A percentile compares a stretch with the other conserved stretches of the same genome.
phyloP scores from a whole-genome alignment of 2,888 invertebrate species.

The Siphlonurus alternatus region DNA sequence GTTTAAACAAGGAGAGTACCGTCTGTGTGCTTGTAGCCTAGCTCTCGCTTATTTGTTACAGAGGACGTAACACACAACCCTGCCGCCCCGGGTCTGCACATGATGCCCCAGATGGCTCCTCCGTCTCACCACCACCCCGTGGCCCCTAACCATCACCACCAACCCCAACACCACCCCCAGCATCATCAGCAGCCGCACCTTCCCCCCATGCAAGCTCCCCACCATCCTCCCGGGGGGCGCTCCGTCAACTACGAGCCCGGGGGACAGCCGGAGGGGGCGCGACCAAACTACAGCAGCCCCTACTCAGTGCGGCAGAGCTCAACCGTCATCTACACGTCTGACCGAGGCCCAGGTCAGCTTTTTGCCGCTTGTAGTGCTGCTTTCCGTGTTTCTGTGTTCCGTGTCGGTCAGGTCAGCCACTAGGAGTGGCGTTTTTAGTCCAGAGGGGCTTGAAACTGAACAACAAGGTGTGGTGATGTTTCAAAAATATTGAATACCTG shows the following conservation, averaged over 20 bases:
- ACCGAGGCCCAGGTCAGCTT: slow-evolving; percentile 43
- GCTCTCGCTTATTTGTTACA: background rate
- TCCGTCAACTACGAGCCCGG: slow-evolving; percentile 69
- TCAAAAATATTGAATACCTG: too few relatives aligned
- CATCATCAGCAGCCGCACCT: slow-evolving; percentile 16
- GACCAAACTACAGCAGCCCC: slow-evolving; percentile 24
- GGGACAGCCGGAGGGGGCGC: slow-evolving; percentile 6
- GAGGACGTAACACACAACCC: background rate
- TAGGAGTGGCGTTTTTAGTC: too few relatives aligned
- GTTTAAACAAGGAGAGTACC: too few relatives aligned
- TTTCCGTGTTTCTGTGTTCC: too few relatives aligned
- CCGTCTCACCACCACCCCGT: slow-evolving; percentile 13
- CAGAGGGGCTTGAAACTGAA: too few relatives aligned
- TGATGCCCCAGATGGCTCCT: background rate
- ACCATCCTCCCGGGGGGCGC: slow-evolving; percentile 46
- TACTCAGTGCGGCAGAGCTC: slow-evolving; percentile 63
- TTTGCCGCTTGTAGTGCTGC: background rate
- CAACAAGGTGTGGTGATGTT: too few relatives aligned
- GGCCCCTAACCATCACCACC: slow-evolving; percentile 15
- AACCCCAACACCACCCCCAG: slow-evolving; percentile 15
- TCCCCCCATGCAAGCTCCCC: slow-evolving; percentile 10
- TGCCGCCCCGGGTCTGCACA: background rate
- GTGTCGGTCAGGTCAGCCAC: too few relatives aligned
- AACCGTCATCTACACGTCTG: slow-evolving; percentile 71
- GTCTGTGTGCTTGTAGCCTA: background rate